Percentiles rank a stretch among this genome's conserved stretches.
Conservation (phyloP, 92 coral and sea anemone genomes). For the Porites divaricata region DNA sequence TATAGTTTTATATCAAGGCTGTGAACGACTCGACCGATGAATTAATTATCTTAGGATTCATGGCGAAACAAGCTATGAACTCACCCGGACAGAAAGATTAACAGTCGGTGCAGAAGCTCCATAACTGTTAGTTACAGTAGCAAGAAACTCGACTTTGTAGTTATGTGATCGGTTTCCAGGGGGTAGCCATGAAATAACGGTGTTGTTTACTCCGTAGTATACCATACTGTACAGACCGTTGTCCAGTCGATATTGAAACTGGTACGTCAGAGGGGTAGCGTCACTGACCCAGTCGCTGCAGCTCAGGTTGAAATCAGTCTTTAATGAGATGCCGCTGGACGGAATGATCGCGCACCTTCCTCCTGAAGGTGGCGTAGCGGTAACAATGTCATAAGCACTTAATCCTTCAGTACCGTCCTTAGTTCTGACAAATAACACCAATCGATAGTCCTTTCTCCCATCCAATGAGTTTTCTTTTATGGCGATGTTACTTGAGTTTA, state of each 20-base stretch:
- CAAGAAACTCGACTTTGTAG: slow-evolving; percentile 3
- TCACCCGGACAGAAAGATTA: slow-evolving; percentile 14
- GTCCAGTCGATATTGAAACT: slow-evolving; percentile 34
- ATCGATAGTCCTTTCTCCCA: slow-evolving; percentile 28
- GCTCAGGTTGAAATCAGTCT: slow-evolving; percentile 38
- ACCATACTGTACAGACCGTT: slow-evolving; percentile 40
- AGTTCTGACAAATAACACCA: slow-evolving; percentile 14
- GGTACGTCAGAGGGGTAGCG: slow-evolving; percentile 24
- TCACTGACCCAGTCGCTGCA: slow-evolving; percentile 33
- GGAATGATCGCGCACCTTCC: slow-evolving; percentile 43
- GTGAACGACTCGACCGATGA: not conserved
- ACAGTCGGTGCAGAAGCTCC: slow-evolving; percentile 34
- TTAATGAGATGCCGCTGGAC: slow-evolving; percentile 34
- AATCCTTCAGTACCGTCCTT: not conserved
- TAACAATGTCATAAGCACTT: slow-evolving; percentile 12
- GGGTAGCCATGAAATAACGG: slow-evolving; percentile 33
- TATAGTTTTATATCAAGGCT: not conserved
- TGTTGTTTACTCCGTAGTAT: slow-evolving; percentile 14
- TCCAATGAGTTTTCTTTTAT: slow-evolving; percentile 22
- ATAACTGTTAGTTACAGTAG: slow-evolving; percentile 9
- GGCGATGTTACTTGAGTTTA: slow-evolving; percentile 12
- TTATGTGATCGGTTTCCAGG: slow-evolving; percentile 21
- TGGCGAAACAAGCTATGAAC: no score
- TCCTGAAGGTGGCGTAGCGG: slow-evolving; percentile 24
- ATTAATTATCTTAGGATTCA: not conserved